These are phyloP conservation scores for Campoplex capitator DNA, from an alignment of 2,888 invertebrate species.

Conservation along the genomic window DNA sequence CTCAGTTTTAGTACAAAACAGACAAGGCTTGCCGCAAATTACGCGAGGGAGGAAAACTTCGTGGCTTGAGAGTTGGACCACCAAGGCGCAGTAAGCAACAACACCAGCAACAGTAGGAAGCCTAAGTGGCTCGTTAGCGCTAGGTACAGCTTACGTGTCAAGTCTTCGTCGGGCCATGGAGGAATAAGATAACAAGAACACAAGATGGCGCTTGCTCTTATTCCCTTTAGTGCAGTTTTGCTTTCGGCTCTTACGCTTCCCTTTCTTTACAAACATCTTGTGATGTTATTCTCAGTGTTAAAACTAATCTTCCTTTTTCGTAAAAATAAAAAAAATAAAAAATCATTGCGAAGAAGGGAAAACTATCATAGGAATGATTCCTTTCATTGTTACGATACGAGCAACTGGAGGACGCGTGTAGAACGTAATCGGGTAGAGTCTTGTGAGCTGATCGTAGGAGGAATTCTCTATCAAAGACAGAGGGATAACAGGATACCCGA, in stretches of 20 bases:
- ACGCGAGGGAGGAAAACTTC: conserved; percentile 64
- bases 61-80: conserved; percentile 60
- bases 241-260: conserved; percentile 12
- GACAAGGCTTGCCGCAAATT: conserved; percentile 61
- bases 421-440: neutral
- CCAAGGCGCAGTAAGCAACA: conserved; percentile 49
- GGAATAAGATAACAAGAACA: conserved; percentile 60
- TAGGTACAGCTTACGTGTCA: conserved; percentile 60
- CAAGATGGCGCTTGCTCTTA: conserved; percentile 54
- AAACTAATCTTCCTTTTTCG: neutral
- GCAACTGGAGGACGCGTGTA: neutral
- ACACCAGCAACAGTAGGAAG: conserved; percentile 52
- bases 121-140: conserved; percentile 72
- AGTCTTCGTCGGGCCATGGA: conserved; percentile 35
- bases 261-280: neutral
- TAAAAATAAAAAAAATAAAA: neutral
- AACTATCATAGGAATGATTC: neutral
- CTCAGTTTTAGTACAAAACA: neutral
- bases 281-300: neutral
- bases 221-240: conserved; percentile 23
- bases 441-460: conserved; percentile 3
- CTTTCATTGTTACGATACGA: neutral
- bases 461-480: conserved; percentile 11
- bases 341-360: neutral
- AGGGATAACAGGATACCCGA: conserved; percentile 1